Percentiles rank a stretch among this genome's conserved stretches.
These are phyloP conservation scores for Rhabdornis inornatus DNA, from an alignment of 2,113 vertebrate species.

Conservation along the genomic window DNA sequence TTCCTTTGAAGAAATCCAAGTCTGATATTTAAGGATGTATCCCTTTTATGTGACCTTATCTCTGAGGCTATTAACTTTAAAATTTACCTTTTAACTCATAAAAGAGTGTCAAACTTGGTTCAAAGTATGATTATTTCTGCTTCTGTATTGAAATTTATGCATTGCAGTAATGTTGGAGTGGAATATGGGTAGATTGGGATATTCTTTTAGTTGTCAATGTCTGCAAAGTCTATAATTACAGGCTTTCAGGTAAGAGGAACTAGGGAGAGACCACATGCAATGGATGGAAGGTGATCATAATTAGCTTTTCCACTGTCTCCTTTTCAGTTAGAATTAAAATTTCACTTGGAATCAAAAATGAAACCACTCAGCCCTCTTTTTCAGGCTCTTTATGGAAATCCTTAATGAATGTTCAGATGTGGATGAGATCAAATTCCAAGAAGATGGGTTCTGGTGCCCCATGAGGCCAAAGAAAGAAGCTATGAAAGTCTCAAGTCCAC, in stretches of 20 bases:
- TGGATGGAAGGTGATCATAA: background rate
- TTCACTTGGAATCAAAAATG: background rate
- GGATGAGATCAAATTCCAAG: slow-evolving; percentile 96
- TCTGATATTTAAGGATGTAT: background rate
- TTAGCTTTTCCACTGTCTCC: background rate
- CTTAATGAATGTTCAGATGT: slow-evolving; percentile 92
- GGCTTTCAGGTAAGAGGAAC: background rate
- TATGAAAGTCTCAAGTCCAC: slow-evolving; percentile 80
- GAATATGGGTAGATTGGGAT: background rate
- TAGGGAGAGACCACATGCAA: background rate
- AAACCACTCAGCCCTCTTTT: slow-evolving; percentile 13
- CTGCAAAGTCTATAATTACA: background rate
- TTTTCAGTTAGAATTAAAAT: background rate
- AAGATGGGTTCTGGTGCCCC: slow-evolving; percentile 94
- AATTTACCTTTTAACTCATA: background rate
- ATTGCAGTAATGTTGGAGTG: background rate
- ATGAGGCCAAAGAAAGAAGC: slow-evolving; percentile 95
- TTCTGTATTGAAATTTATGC: background rate
- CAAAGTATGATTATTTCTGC: background rate
- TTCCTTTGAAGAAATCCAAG: background rate
- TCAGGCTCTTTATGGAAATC: slow-evolving; percentile 95
- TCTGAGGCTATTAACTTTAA: background rate
- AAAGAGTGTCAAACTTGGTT: background rate
- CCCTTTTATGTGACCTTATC: background rate
- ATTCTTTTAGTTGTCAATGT: background rate